Percentiles rank a stretch among this genome's conserved stretches.
phyloP scores from a whole-genome alignment of 2,888 invertebrate genomes.

The Hypena proboscidalis region DNA sequence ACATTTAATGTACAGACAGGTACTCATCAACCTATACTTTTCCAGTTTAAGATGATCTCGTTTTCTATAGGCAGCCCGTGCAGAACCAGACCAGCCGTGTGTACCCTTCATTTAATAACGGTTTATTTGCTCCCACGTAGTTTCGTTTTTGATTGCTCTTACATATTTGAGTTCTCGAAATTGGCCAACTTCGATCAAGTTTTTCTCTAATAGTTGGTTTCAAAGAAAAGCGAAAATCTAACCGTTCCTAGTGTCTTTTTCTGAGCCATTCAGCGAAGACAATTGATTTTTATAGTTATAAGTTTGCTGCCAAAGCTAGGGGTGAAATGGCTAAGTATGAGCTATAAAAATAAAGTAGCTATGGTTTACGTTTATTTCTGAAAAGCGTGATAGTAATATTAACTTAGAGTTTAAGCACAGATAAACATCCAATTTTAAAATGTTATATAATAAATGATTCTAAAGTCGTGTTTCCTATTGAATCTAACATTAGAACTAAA shows the following conservation, averaged over 20 bases:
- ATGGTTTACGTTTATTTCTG: too few species aligned
- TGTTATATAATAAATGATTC: too few species aligned
- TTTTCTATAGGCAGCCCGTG: too few species aligned
- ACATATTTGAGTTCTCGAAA: constrained; percentile 22
- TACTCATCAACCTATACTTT: too few species aligned
- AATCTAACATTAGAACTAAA: too few species aligned
- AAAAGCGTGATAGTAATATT: too few species aligned
- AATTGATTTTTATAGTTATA: constrained; percentile 33
- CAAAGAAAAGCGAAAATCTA: background rate
- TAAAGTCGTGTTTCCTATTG: too few species aligned
- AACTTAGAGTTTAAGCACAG: too few species aligned
- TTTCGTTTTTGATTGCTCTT: constrained; percentile 37
- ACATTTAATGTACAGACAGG: too few species aligned
- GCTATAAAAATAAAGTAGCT: constrained; percentile 6
- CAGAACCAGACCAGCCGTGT: too few species aligned
- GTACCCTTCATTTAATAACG: constrained; percentile 32
- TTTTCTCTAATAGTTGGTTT: constrained; percentile 3
- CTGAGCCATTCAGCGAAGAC: constrained; percentile 2
- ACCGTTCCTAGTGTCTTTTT: constrained; percentile 3
- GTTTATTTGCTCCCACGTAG: constrained; percentile 25
- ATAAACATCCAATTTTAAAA: too few species aligned
- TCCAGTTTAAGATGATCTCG: too few species aligned
- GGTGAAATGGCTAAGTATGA: constrained; percentile 5
- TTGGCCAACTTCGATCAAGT: constrained; percentile 20
- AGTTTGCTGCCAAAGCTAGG: constrained; percentile 7